Evolutionary conservation across 1,140 invertebrate species (phyloP), one percentile per base, ranked within the genome.

Genomic region (Amphibalanus amphitrite): DNA sequence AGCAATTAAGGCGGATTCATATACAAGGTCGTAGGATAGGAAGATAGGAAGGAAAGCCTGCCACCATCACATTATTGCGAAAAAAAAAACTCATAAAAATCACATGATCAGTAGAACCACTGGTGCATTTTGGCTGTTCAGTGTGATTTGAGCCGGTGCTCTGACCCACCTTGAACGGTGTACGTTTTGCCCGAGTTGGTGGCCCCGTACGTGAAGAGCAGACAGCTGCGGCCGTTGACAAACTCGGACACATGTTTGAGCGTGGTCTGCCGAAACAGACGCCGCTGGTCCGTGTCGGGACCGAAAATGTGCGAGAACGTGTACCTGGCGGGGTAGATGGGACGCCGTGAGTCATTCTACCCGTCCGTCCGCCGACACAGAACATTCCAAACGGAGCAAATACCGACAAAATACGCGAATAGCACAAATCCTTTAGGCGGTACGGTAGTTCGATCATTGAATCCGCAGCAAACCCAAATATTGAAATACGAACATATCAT

Each of bases 171-270:
- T 79, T 92, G 87, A 69, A 95, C 84, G 0, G 93, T 95, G 76
- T 86, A 93, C 0, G 93, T 95, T 80, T 95, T 96, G 0, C 93
- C 92, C 26, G 86, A 86, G 78, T 86, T 88, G n/a, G 88, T 89
- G 0, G 89, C 88, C 76, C 92, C 92, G 83, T 95, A 95, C 6
- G 90, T 87, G 79, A 95, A 89, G 0, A 95, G 82, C 0, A 92
- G 87, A 71, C 87, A 87, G 80, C 89, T 89, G 72, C 87, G 82
- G 23, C 89, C 89, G 74, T 82, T 80, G 28, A 90, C 77, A 77
- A 92, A 88, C 73, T 85, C 81, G 67, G 84, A 76, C 68, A 90
- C 80, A 38, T 84, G 80, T 17, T 81, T 80, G 38, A 81, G 82
- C 70, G 88, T 84, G 71, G 83, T 84, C 70, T 82, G 80, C 71